phyloP scores from a whole-genome alignment of 2,888 invertebrate genomes.

The Caenorhabditis panamensis region DNA sequence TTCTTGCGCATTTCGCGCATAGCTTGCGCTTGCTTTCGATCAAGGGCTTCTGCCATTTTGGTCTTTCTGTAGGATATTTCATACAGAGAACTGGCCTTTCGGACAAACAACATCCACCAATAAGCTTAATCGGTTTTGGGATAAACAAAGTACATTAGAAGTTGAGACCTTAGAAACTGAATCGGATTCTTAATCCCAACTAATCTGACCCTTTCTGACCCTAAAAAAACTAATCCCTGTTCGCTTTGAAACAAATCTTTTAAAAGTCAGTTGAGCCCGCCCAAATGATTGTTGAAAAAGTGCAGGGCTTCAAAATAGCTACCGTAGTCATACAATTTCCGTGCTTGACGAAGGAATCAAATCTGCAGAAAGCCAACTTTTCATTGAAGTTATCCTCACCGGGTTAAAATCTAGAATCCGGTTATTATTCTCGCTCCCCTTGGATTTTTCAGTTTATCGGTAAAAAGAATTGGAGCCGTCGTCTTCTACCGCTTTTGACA shows the following conservation, averaged over 20 bases:
- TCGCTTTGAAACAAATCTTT: too few relatives aligned
- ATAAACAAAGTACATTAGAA: too few relatives aligned
- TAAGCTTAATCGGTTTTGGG: slow-evolving; percentile 21
- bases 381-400: not conserved
- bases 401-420: not conserved
- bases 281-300: too few relatives aligned
- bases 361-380: not conserved
- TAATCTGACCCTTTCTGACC: too few relatives aligned
- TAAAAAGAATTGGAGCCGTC: slow-evolving; percentile 4
- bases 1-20: slow-evolving; percentile 9
- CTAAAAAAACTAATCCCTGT: too few relatives aligned
- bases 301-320: too few relatives aligned
- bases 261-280: too few relatives aligned
- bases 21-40: slow-evolving; percentile 4
- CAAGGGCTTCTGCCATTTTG: slow-evolving; percentile 43
- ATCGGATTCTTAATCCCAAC: slow-evolving; percentile 7
- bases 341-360: not conserved
- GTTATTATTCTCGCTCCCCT: not conserved
- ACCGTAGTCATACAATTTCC: too few relatives aligned
- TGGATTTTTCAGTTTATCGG: not conserved
- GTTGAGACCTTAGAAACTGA: not conserved
- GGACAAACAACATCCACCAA: slow-evolving; percentile 16
- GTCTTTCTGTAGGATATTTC: slow-evolving; percentile 8
- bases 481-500: not conserved
- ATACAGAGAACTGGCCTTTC: slow-evolving; percentile 1